Evolutionary conservation across 2,113 vertebrate species (phyloP).

Genomic region (Otolemur garnettii): DNA sequence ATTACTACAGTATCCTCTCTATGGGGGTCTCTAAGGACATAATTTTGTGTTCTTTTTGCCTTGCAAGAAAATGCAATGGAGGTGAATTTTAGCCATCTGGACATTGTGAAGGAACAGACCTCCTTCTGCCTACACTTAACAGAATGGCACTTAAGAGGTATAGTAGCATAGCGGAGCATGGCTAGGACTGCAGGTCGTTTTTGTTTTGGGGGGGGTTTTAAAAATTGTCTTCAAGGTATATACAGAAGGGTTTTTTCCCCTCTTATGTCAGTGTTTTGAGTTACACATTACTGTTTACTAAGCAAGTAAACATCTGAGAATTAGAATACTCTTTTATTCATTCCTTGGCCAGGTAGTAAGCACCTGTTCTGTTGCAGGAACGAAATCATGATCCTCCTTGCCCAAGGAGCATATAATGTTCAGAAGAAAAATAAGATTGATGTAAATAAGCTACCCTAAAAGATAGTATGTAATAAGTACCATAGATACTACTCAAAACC

Average conservation of each 20-base stretch:
- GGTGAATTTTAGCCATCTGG: conserved; percentile 64
- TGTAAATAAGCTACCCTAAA: background rate
- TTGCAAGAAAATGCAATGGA: conserved; percentile 70
- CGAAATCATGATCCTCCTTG: background rate
- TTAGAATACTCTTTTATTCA: background rate
- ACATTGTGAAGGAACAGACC: conserved; percentile 42
- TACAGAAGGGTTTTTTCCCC: background rate
- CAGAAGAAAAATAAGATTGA: background rate
- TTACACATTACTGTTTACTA: conserved; percentile 21
- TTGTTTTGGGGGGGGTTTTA: background rate
- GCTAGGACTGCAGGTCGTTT: background rate
- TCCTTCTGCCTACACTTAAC: conserved; percentile 57
- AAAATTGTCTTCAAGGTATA: background rate
- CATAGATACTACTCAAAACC: background rate
- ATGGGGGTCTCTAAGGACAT: conserved; percentile 30
- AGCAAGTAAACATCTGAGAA: background rate
- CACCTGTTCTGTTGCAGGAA: background rate
- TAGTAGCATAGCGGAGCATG: background rate
- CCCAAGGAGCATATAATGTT: background rate
- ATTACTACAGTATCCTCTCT: background rate
- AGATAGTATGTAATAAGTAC: background rate
- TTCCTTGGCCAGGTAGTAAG: background rate
- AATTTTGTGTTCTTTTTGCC: conserved; percentile 70
- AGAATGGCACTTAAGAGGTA: conserved; percentile 18
- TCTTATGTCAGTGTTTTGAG: background rate